Conservation (phyloP, 2,888 invertebrate genomes). For the Pyrgus malvae region DNA sequence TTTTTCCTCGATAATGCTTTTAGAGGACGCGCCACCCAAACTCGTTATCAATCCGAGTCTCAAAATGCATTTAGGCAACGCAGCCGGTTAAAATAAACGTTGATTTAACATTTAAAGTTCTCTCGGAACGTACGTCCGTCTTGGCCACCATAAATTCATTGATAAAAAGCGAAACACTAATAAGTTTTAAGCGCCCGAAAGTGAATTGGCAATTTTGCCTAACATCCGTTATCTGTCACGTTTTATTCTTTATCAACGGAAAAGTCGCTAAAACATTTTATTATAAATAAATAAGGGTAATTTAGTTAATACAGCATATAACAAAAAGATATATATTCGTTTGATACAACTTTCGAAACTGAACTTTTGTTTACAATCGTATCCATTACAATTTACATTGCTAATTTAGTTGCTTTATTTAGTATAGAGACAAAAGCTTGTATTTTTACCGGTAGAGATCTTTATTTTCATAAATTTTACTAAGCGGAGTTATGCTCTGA, state of each 20-base stretch:
- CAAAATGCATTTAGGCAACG: conserved; percentile 63
- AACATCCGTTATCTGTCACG: conserved; percentile 36
- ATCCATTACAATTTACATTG: too few relatives aligned
- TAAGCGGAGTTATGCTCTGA: too few relatives aligned
- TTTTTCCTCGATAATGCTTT: conserved; percentile 55
- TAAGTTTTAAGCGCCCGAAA: conserved; percentile 53
- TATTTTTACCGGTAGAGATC: too few relatives aligned
- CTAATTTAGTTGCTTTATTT: too few relatives aligned
- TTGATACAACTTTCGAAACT: too few relatives aligned
- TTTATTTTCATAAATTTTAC: too few relatives aligned
- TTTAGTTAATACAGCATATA: neutral
- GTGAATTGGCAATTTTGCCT: conserved; percentile 47
- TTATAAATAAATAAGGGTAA: neutral
- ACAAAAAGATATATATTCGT: too few relatives aligned
- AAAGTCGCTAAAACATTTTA: neutral
- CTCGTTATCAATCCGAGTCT: conserved; percentile 61
- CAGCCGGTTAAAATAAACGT: conserved; percentile 62
- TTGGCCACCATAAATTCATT: conserved; percentile 68
- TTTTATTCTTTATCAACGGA: conserved; percentile 7
- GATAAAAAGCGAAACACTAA: conserved; percentile 70
- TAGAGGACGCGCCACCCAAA: conserved; percentile 67
- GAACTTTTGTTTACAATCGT: too few relatives aligned
- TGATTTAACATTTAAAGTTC: conserved; percentile 67
- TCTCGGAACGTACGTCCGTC: conserved; percentile 50
- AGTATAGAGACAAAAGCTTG: too few relatives aligned